Conservation (phyloP, 1,140 invertebrate genomes). For the Drosophila lowei region DNA sequence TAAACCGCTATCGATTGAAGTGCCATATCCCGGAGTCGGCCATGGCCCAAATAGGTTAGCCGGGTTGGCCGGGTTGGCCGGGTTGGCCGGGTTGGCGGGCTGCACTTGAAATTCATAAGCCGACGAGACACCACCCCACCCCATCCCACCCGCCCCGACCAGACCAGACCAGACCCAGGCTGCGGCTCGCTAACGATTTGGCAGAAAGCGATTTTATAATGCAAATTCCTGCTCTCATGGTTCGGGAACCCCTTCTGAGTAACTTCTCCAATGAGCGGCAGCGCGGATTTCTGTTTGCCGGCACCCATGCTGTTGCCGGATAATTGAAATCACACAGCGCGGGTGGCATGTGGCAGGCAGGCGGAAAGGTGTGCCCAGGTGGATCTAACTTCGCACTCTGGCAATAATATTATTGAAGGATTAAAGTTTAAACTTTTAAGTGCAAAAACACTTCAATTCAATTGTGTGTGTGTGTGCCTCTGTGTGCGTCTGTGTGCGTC, state of each 20-base stretch:
- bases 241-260: conserved; percentile 19
- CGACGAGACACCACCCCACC: not conserved
- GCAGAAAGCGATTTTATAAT: conserved; percentile 39
- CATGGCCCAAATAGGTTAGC: not conserved
- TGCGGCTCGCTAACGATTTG: too few relatives aligned
- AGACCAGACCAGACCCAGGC: not conserved
- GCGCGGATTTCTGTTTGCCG: conserved; percentile 15
- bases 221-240: conserved; percentile 34
- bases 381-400: conserved; percentile 69
- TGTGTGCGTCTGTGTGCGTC: conserved; percentile 25
- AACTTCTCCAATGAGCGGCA: conserved; percentile 48
- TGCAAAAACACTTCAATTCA: conserved; percentile 78
- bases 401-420: conserved; percentile 78
- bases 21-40: not conserved
- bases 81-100: not conserved
- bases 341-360: not conserved
- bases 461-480: conserved; percentile 55
- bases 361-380: conserved; percentile 22
- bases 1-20: conserved; percentile 24
- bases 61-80: too few relatives aligned
- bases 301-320: conserved; percentile 25
- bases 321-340: conserved; percentile 55
- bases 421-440: conserved; percentile 80
- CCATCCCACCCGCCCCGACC: not conserved
- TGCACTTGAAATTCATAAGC: conserved; percentile 12